Evolutionary conservation across 2,888 invertebrate genomes (phyloP).

Genomic region (Erebia epiphron): DNA sequence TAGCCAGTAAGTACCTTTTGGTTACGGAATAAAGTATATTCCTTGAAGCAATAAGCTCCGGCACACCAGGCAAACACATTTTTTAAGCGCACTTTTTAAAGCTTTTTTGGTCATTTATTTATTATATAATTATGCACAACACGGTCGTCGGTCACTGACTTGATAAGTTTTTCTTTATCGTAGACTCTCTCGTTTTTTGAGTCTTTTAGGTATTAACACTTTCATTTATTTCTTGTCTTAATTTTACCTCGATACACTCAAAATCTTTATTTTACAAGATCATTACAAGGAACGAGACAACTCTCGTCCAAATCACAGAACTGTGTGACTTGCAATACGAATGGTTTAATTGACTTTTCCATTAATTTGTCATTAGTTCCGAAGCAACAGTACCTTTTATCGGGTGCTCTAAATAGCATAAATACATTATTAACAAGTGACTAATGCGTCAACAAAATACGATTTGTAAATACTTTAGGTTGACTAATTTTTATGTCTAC

Average conservation of each 20-base stretch:
- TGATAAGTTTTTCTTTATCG: background rate
- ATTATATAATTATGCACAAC: background rate
- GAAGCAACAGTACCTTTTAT: conserved; percentile 52
- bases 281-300: conserved; percentile 47
- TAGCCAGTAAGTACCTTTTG: conserved; percentile 53
- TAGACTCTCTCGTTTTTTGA: background rate
- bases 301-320: conserved; percentile 46
- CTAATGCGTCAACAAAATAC: conserved; percentile 59
- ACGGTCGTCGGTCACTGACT: conserved; percentile 31
- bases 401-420: conserved; percentile 63
- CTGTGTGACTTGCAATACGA: conserved; percentile 54
- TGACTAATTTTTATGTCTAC: too few relatives aligned
- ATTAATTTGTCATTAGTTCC: conserved; percentile 71
- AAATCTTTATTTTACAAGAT: conserved; percentile 22
- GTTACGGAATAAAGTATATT: conserved; percentile 55
- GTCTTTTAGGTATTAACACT: too few relatives aligned
- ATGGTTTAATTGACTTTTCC: conserved; percentile 48
- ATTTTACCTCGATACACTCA: conserved; percentile 16
- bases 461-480: conserved; percentile 51
- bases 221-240: background rate
- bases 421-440: conserved; percentile 44
- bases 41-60: conserved; percentile 39
- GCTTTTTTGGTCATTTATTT: background rate
- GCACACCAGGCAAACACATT: conserved; percentile 63
- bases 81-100: conserved; percentile 38